Conservation (phyloP, 2,888 invertebrate species). For the Cerastoderma edule region DNA sequence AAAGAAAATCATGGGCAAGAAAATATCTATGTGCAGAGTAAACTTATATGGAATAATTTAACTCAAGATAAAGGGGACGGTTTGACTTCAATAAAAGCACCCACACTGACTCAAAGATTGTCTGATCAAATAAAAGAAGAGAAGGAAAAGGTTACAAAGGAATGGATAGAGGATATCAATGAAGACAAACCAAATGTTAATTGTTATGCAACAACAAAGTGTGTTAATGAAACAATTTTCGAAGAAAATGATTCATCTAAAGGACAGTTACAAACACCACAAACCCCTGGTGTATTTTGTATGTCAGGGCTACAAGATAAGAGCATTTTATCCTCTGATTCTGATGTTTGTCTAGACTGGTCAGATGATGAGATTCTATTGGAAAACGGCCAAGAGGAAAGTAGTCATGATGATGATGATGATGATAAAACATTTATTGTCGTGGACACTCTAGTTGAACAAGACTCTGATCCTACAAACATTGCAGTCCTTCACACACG, state of each 20-base stretch:
- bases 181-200: too few relatives aligned
- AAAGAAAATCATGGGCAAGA: too few relatives aligned
- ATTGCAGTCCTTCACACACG: not conserved
- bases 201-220: not conserved
- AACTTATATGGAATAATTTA: too few relatives aligned
- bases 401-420: slow-evolving; percentile 24
- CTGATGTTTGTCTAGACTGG: slow-evolving; percentile 44
- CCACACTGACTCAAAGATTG: too few relatives aligned
- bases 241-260: not conserved
- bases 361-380: slow-evolving; percentile 34
- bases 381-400: slow-evolving; percentile 22
- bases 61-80: too few relatives aligned
- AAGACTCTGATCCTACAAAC: slow-evolving; percentile 15
- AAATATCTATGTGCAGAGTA: too few relatives aligned
- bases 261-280: too few relatives aligned
- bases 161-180: not conserved
- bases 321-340: slow-evolving; percentile 41
- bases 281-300: too few relatives aligned
- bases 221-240: too few relatives aligned
- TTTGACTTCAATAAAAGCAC: too few relatives aligned
- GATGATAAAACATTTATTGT: slow-evolving; percentile 31
- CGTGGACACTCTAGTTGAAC: slow-evolving; percentile 28
- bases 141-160: not conserved
- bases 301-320: not conserved
- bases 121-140: too few relatives aligned